phyloP scores from a whole-genome alignment of 1,140 invertebrate species.

The Ladona fulva region DNA sequence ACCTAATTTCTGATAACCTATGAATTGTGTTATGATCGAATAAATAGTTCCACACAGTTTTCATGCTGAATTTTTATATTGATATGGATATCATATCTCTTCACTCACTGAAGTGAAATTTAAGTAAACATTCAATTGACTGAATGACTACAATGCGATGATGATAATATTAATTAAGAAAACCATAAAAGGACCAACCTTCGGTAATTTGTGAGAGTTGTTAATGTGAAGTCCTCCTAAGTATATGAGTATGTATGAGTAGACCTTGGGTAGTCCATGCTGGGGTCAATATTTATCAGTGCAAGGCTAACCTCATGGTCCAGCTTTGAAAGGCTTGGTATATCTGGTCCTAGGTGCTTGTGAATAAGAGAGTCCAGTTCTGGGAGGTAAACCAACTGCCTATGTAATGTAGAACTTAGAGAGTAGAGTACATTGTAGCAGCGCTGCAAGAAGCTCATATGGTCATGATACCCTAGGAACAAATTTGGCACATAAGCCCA shows the following conservation, averaged over 20 bases:
- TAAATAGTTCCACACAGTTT: too few species aligned
- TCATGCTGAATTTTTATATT: too few species aligned
- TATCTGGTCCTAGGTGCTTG: neutral
- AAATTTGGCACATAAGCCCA: conserved; percentile 12
- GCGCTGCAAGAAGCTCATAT: conserved; percentile 24
- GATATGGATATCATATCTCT: too few species aligned
- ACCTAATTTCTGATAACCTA: too few species aligned
- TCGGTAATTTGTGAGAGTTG: too few species aligned
- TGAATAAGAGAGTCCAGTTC: neutral
- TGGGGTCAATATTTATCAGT: conserved; percentile 28
- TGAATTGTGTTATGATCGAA: too few species aligned
- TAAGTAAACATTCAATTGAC: too few species aligned
- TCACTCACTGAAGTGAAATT: too few species aligned
- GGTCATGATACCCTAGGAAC: neutral
- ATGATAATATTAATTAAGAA: too few species aligned
- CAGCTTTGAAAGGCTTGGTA: conserved; percentile 28
- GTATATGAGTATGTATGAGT: neutral
- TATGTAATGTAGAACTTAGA: neutral
- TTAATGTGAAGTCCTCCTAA: too few species aligned
- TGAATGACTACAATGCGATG: too few species aligned
- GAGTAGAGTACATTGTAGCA: conserved; percentile 19
- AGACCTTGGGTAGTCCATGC: conserved; percentile 25
- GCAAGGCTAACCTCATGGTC: conserved; percentile 30
- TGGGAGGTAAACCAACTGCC: neutral
- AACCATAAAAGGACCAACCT: too few species aligned